Base-by-base conservation (phyloP, 2,797 vertebrate genomes). In the Oryzias dopingdopingensis region DNA sequence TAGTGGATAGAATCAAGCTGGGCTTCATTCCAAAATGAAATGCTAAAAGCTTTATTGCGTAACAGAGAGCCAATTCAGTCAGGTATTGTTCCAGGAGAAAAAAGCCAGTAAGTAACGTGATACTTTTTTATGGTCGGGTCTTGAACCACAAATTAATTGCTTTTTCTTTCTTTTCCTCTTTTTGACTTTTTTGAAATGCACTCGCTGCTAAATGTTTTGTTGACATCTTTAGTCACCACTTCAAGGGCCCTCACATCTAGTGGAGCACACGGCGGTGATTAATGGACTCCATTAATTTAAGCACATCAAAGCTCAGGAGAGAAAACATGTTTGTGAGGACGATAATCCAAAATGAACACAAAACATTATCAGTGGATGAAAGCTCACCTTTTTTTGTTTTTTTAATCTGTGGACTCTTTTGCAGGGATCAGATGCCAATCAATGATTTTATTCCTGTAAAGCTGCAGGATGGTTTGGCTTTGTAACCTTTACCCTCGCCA, bases 351-450 rank as follows among this genome's bases (percentile, higher is more conserved):
- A 74, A 32, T 72, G 62, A 73, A 59, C 54, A 24, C 58, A 52
- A 60, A 72, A 66, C 74, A 72, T 74, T 64, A 83, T 41, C 40
- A 54, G 44, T 58, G 72, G 75, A 84, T 84, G 75, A 83, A 84
- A 84, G 78, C 59, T 1, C 40, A 26, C 75, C 60, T 77, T 72
- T 68, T 75, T 82, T 78, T 68, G 72, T 86, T 77, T 72, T 68
- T 75, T 82, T 76, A 70, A 76, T 85, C 76, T 69, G 67, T 42
- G 56, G 10, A 60, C 68, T 49, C 8, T 77, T 77, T 69, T 79
- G 73, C 62, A 42, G 59, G 59, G 72, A 86, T 84, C 81, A 72
- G 58, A 60, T 76, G 85, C 83, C 79, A 79, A 70, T 87, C 71
- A 70, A 65, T 58, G 47, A 14, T 80, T 72, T 84, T 82, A 79